These are phyloP conservation scores for Aptenodytes forsteri DNA, from an alignment of 2,113 vertebrate genomes.

Conservation along the genomic window DNA sequence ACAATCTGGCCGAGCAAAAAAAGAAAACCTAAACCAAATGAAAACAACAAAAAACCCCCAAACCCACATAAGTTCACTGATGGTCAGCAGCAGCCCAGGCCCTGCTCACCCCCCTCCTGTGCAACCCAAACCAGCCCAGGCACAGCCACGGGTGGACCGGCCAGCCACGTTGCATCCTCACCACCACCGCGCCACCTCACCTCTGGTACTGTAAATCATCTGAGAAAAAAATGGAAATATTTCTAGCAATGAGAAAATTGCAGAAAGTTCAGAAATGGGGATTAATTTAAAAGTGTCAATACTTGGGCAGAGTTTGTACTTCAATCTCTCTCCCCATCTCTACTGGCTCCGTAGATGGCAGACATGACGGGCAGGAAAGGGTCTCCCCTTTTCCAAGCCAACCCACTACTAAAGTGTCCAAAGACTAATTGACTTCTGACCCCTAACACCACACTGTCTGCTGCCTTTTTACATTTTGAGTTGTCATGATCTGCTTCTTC, in stretches of 20 bases:
- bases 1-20: background rate
- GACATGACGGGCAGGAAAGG: background rate
- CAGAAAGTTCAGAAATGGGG: background rate
- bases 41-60: background rate
- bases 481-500: background rate
- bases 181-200: no score
- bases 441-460: background rate
- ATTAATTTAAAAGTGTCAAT: background rate
- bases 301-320: no score
- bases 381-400: background rate
- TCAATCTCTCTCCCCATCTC: background rate
- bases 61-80: background rate
- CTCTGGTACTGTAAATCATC: background rate
- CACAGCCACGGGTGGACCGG: background rate
- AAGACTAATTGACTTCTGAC: accelerated
- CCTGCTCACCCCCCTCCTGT: background rate
- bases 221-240: accelerated
- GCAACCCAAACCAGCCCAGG: background rate
- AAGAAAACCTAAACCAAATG: background rate
- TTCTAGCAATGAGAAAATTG: background rate
- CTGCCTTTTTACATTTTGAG: background rate
- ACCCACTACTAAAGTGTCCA: background rate
- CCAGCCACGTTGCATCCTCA: accelerated
- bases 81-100: background rate
- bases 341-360: accelerated